Evolutionary conservation across 1,140 invertebrate species (phyloP).

Genomic region (Mizuhopecten yessoensis): DNA sequence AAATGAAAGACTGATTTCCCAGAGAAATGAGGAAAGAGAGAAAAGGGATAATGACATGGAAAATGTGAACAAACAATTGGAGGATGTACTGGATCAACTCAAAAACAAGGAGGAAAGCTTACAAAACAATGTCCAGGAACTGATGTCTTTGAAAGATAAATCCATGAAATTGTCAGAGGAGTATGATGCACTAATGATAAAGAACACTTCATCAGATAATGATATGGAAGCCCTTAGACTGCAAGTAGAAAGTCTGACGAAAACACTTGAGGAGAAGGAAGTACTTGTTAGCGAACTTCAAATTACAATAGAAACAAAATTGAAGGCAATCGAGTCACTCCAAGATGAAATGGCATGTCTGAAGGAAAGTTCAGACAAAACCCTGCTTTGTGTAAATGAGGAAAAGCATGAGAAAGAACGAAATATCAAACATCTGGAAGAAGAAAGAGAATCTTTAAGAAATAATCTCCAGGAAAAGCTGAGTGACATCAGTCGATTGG

Average conservation of each 20-base stretch:
- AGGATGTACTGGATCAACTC: constrained; percentile 37
- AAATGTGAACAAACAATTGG: constrained; percentile 41
- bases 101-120: constrained; percentile 28
- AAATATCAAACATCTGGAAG: neutral
- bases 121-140: neutral
- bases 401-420: constrained; percentile 13
- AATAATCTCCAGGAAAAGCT: constrained; percentile 41
- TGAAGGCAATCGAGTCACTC: constrained; percentile 45
- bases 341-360: constrained; percentile 42
- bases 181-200: constrained; percentile 42
- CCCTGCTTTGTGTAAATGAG: constrained; percentile 39
- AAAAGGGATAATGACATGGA: constrained; percentile 46
- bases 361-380: constrained; percentile 47
- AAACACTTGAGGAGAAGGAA: neutral
- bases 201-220: constrained; percentile 9
- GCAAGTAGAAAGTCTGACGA: neutral
- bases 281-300: neutral
- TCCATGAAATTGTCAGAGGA: neutral
- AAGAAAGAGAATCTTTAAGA: constrained; percentile 41
- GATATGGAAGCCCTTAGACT: constrained; percentile 30
- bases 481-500: neutral
- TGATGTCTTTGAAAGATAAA: neutral
- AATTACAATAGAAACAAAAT: neutral
- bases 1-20: constrained; percentile 42
- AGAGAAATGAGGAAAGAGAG: constrained; percentile 42